Percentiles rank a stretch among this genome's conserved stretches.
Evolutionary conservation across 2,797 vertebrate species (phyloP).

Genomic region (Macrochelys suwanniensis): DNA sequence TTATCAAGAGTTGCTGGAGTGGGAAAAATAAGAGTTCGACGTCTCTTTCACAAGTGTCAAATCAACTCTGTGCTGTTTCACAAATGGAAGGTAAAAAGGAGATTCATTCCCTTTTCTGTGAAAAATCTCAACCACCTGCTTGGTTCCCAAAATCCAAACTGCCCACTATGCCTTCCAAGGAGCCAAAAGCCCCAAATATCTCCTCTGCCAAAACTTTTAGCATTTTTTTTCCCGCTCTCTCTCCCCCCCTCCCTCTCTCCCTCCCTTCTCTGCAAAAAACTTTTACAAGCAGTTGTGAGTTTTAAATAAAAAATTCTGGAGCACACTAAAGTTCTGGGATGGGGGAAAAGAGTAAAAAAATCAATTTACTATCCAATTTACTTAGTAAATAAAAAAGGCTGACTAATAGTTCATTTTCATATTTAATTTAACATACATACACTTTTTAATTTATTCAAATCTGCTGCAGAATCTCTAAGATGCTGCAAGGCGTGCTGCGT

Average conservation of each 20-base stretch:
- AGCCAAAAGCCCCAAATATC: too few species aligned
- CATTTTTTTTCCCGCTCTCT: too few species aligned
- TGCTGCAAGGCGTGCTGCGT: not conserved
- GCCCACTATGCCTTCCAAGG: too few species aligned
- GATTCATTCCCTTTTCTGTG: not conserved
- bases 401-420: not conserved
- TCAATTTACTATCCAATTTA: not conserved
- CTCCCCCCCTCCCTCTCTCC: too few species aligned
- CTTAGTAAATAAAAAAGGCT: not conserved
- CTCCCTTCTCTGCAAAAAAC: too few species aligned
- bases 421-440: accelerated
- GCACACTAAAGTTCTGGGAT: not conserved
- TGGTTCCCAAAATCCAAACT: too few species aligned
- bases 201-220: too few species aligned
- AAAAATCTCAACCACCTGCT: not conserved
- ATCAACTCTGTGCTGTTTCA: not conserved
- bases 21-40: not conserved
- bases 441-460: not conserved
- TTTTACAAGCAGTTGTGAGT: not conserved
- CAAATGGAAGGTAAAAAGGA: not conserved
- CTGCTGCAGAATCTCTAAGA: not conserved
- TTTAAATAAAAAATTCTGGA: not conserved
- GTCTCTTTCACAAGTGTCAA: not conserved
- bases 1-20: not conserved
- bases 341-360: not conserved